phyloP scores from a whole-genome alignment of 2,888 invertebrate species.

The Achlya flavicornis region DNA sequence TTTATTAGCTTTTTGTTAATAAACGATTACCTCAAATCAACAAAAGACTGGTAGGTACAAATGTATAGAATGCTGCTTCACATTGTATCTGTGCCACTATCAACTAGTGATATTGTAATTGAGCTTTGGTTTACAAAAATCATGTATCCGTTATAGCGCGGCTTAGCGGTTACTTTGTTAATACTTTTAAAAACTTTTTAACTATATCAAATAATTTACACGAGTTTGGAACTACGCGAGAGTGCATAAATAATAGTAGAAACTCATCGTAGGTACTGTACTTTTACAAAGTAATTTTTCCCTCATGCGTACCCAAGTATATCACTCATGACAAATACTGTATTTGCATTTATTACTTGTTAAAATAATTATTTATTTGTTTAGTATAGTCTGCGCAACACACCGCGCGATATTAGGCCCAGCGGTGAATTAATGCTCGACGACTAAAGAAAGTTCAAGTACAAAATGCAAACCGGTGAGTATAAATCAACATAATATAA shows the following conservation, averaged over 20 bases:
- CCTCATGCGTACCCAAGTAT: not conserved
- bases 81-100: constrained; percentile 41
- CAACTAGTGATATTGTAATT: constrained; percentile 45
- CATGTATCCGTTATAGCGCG: constrained; percentile 21
- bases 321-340: not conserved
- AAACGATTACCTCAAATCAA: constrained; percentile 71
- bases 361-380: not conserved
- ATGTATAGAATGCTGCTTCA: constrained; percentile 58
- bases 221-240: constrained; percentile 7
- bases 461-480: constrained; percentile 4
- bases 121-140: constrained; percentile 64
- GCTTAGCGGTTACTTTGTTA: constrained; percentile 18
- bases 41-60: constrained; percentile 61
- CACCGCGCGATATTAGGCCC: constrained; percentile 11
- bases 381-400: not conserved
- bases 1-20: constrained; percentile 81
- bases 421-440: not conserved
- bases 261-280: not conserved
- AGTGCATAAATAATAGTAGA: not conserved
- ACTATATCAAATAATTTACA: constrained; percentile 1
- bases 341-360: constrained; percentile 4
- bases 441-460: constrained; percentile 1
- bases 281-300: not conserved
- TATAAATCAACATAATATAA: not conserved
- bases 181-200: constrained; percentile 22